phyloP scores from a whole-genome alignment of 2,797 vertebrate genomes.

The Amazona ochrocephala region DNA sequence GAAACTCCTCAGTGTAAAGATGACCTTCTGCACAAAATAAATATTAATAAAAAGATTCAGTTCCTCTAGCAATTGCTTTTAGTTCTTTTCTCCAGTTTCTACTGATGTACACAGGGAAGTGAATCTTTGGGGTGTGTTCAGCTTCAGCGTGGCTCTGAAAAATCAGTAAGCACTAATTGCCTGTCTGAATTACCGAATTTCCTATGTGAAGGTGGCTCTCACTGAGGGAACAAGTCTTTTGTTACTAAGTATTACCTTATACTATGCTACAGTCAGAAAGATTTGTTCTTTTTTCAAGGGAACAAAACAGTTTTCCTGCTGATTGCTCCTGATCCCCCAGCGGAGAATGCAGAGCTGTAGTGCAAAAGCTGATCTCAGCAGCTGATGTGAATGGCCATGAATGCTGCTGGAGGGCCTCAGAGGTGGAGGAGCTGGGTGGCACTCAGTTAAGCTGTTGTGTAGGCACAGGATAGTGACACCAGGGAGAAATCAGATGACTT shows the following conservation, averaged over 20 bases:
- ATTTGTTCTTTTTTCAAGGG: too few species aligned
- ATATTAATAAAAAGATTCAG: accelerated
- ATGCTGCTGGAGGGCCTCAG: neutral
- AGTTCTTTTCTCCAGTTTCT: accelerated
- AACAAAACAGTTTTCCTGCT: neutral
- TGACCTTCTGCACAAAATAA: neutral
- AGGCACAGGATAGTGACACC: too few species aligned
- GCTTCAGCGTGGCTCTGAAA: neutral
- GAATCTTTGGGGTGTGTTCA: neutral
- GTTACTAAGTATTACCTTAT: neutral
- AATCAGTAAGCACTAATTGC: accelerated
- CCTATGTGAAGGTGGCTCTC: accelerated
- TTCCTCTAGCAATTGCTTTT: neutral
- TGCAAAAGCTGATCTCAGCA: too few species aligned
- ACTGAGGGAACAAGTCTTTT: neutral
- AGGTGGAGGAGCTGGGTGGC: neutral
- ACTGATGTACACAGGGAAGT: accelerated
- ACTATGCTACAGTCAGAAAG: neutral
- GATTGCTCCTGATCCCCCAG: neutral
- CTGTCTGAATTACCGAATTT: neutral
- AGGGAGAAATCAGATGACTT: neutral
- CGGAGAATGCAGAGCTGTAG: neutral
- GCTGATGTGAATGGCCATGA: accelerated
- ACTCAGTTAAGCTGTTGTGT: accelerated
- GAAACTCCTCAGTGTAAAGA: too few species aligned